These are phyloP conservation scores for Neodiprion fabricii DNA, from an alignment of 1,140 invertebrate genomes.

Conservation along the genomic window DNA sequence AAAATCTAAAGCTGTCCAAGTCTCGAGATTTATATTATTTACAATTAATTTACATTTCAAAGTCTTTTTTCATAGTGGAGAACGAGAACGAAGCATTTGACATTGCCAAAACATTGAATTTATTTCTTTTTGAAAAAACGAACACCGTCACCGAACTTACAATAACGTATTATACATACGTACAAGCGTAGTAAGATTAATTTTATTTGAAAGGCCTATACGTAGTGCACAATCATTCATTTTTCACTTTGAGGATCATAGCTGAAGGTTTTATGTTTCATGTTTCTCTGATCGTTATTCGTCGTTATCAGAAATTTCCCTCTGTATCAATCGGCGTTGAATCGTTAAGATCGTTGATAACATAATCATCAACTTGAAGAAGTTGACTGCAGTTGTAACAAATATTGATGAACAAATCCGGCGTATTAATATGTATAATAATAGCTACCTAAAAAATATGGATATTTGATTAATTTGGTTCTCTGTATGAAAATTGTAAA, in stretches of 20 bases:
- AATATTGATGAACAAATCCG: not conserved
- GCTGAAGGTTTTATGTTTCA: not conserved
- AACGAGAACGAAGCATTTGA: not conserved
- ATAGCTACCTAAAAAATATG: too few species aligned
- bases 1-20: too few species aligned
- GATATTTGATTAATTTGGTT: not conserved
- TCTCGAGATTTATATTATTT: too few species aligned
- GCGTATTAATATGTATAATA: not conserved
- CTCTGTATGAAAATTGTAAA: conserved; percentile 1
- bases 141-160: not conserved
- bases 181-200: not conserved
- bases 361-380: not conserved
- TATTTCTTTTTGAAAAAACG: not conserved
- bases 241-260: not conserved
- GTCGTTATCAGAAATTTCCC: not conserved
- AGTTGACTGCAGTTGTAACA: not conserved
- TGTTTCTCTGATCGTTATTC: not conserved
- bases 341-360: not conserved
- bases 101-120: not conserved
- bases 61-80: not conserved
- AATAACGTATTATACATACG: not conserved
- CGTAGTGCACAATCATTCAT: not conserved
- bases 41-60: not conserved
- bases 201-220: not conserved
- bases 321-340: not conserved